Percentiles rank a stretch among this genome's conserved stretches.
phyloP scores from a whole-genome alignment of 2,888 invertebrate species.

The Amblyteles armatorius region DNA sequence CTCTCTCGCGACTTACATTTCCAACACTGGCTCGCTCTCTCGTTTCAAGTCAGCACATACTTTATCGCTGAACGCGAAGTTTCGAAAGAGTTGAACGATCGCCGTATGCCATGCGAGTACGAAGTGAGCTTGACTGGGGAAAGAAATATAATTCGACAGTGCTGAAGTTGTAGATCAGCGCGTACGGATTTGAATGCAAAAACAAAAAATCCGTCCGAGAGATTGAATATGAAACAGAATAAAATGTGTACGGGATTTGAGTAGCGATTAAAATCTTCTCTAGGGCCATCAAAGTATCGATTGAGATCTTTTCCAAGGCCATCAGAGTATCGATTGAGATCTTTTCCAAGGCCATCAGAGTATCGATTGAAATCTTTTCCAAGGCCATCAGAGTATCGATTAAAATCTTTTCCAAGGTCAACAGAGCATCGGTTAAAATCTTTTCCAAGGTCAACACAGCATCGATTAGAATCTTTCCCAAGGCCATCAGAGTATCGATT shows the following conservation, averaged over 20 bases:
- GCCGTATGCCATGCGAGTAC: neutral
- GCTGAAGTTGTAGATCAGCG: neutral
- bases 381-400: too few relatives aligned
- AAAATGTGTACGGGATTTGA: neutral
- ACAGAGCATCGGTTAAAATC: too few relatives aligned
- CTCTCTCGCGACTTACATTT: slow-evolving; percentile 7
- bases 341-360: too few relatives aligned
- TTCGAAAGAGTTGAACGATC: slow-evolving; percentile 57
- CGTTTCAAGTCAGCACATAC: slow-evolving; percentile 55
- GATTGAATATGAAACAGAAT: too few relatives aligned
- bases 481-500: too few relatives aligned
- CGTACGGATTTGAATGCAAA: neutral
- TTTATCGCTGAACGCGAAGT: slow-evolving; percentile 53
- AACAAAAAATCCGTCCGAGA: neutral
- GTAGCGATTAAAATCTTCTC: too few relatives aligned
- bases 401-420: too few relatives aligned
- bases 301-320: too few relatives aligned
- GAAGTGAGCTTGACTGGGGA: neutral
- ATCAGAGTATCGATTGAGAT: too few relatives aligned
- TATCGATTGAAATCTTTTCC: too few relatives aligned
- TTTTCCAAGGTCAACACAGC: too few relatives aligned
- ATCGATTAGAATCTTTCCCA: neutral
- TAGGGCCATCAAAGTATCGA: too few relatives aligned
- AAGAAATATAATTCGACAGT: neutral
- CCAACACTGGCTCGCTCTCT: neutral